These are phyloP conservation scores for Lapara coniferarum DNA, from an alignment of 2,888 invertebrate genomes.

Conservation along the genomic window DNA sequence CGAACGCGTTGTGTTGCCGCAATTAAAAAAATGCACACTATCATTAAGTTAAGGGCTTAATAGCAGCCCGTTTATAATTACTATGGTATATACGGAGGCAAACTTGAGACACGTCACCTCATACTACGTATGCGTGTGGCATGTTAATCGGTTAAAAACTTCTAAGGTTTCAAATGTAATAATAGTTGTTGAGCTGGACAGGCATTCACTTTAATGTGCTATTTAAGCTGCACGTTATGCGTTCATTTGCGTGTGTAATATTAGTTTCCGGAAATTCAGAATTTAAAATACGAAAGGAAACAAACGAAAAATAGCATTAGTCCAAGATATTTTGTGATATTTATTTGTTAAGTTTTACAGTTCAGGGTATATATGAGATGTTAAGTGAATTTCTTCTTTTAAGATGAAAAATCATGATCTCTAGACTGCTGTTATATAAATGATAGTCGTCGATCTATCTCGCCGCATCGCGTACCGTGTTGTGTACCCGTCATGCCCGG, in stretches of 20 bases:
- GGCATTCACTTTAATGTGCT: no score
- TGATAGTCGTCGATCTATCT: neutral
- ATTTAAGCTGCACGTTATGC: no score
- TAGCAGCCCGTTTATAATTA: slow-evolving; percentile 59
- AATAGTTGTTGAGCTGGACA: no score
- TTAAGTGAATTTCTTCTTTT: no score
- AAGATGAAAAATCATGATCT: no score
- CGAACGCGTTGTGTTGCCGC: slow-evolving; percentile 43
- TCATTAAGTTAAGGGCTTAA: slow-evolving; percentile 63
- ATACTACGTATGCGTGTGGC: neutral
- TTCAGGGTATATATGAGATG: no score
- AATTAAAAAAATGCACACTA: slow-evolving; percentile 68
- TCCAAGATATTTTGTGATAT: no score
- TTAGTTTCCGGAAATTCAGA: no score
- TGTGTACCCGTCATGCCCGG: neutral
- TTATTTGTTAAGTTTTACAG: no score
- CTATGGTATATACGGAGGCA: slow-evolving; percentile 44
- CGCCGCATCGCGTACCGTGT: neutral
- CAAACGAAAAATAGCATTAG: no score
- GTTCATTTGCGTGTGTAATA: no score
- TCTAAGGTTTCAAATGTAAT: neutral
- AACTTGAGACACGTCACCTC: neutral
- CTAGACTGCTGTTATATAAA: neutral
- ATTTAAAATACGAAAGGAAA: no score
- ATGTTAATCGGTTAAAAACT: neutral